Evolutionary conservation across 2,113 vertebrate genomes (phyloP).

Genomic region (Cnemophilus loriae): DNA sequence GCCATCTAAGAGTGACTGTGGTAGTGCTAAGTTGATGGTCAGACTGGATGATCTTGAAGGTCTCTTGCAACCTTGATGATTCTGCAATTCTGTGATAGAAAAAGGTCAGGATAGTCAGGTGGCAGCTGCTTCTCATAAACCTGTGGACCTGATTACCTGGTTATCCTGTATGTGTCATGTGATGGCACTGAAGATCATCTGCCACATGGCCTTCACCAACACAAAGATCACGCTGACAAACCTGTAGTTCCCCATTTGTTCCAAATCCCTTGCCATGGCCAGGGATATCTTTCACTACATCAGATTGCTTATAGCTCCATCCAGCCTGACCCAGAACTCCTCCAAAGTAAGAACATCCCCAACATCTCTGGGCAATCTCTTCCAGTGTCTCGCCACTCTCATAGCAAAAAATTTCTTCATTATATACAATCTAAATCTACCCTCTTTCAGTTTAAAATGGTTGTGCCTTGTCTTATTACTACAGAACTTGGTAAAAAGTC

Average conservation of each 20-base stretch:
- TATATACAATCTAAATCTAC: neutral
- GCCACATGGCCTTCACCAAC: no score
- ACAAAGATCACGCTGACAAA: neutral
- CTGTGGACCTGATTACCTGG: neutral
- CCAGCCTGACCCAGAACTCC: neutral
- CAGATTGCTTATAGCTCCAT: neutral
- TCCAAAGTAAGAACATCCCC: neutral
- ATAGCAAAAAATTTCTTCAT: neutral
- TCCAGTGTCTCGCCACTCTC: neutral
- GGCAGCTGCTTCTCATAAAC: neutral
- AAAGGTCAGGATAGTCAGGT: neutral
- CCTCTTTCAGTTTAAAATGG: neutral
- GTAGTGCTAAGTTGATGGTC: neutral
- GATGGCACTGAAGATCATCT: neutral
- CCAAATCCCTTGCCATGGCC: neutral
- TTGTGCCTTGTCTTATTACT: neutral
- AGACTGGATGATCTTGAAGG: neutral
- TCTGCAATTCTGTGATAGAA: neutral
- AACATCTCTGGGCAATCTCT: neutral
- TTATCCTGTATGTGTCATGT: neutral
- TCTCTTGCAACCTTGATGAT: neutral
- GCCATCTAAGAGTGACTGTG: neutral
- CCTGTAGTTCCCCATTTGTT: neutral
- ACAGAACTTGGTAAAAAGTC: fast-evolving
- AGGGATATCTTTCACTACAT: neutral